Percentiles rank a stretch among this genome's conserved stretches.
These are phyloP conservation scores for Caenorhabditis sulstoni DNA, from an alignment of 2,888 invertebrate species.

Conservation along the genomic window DNA sequence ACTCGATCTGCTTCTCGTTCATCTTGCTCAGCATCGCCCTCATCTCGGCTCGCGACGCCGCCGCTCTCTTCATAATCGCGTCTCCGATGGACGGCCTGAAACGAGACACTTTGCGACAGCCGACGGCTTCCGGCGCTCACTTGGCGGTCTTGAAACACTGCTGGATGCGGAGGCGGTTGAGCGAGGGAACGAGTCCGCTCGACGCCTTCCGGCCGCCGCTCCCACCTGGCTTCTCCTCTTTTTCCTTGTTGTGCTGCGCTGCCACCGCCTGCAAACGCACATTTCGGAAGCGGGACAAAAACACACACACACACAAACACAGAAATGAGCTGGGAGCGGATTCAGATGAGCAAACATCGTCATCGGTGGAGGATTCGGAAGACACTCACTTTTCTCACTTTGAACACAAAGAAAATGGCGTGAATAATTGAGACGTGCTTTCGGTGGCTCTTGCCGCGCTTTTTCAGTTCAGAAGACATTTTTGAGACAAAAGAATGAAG, in stretches of 20 bases:
- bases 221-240: conserved; percentile 35
- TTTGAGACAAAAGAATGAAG: not conserved
- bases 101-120: not conserved
- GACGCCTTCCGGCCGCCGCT: conserved; percentile 63
- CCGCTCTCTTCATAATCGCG: conserved; percentile 76
- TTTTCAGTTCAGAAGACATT: not conserved
- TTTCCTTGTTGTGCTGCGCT: conserved; percentile 51
- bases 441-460: not conserved
- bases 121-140: conserved; percentile 59
- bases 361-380: not conserved
- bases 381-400: conserved; percentile 28
- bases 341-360: conserved; percentile 1
- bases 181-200: conserved; percentile 74
- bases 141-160: conserved; percentile 77
- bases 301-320: not conserved
- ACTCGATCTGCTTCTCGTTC: conserved; percentile 71
- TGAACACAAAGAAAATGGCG: conserved; percentile 48
- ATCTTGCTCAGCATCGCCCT: conserved; percentile 71
- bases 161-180: conserved; percentile 77
- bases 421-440: conserved; percentile 40
- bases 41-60: conserved; percentile 74
- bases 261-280: conserved; percentile 57
- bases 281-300: not conserved
- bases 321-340: not conserved
- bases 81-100: conserved; percentile 76